Percentiles rank a stretch among this genome's conserved stretches.
Evolutionary conservation across 2,797 vertebrate species (phyloP).

Genomic region (Oceanodroma leucorhoa): DNA sequence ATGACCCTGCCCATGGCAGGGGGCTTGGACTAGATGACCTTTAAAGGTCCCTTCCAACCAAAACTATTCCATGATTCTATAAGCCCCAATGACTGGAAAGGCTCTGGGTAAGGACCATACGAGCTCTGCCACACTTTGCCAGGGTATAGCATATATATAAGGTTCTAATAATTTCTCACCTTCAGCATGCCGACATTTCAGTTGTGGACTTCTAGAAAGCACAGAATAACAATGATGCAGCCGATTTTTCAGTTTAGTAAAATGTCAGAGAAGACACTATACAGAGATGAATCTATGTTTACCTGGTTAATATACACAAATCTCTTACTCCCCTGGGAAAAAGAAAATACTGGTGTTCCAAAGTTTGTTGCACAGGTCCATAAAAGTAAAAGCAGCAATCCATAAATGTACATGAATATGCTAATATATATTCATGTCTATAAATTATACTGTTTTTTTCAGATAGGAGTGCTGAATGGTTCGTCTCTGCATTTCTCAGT

Average conservation of each 20-base stretch:
- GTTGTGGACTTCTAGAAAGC: neutral
- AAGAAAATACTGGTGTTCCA: neutral
- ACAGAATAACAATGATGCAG: neutral
- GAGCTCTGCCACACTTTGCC: neutral
- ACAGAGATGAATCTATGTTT: neutral
- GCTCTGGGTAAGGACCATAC: neutral
- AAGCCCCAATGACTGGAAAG: neutral
- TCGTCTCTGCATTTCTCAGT: neutral
- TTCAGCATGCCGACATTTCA: neutral
- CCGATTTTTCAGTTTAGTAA: neutral
- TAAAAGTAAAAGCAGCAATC: neutral
- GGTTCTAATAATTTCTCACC: neutral
- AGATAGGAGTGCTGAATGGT: neutral
- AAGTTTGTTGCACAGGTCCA: neutral
- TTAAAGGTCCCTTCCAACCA: too few species aligned
- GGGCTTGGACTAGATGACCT: too few species aligned
- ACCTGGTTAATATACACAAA: neutral
- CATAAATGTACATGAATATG: neutral
- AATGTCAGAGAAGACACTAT: neutral
- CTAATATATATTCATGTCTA: neutral
- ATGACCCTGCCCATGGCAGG: too few species aligned
- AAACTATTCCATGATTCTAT: neutral
- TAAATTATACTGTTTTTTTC: neutral
- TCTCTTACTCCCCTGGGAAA: neutral
- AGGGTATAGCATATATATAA: neutral